Evolutionary conservation across 2,888 invertebrate species (phyloP).

Genomic region (Acanthosoma haemorrhoidale): DNA sequence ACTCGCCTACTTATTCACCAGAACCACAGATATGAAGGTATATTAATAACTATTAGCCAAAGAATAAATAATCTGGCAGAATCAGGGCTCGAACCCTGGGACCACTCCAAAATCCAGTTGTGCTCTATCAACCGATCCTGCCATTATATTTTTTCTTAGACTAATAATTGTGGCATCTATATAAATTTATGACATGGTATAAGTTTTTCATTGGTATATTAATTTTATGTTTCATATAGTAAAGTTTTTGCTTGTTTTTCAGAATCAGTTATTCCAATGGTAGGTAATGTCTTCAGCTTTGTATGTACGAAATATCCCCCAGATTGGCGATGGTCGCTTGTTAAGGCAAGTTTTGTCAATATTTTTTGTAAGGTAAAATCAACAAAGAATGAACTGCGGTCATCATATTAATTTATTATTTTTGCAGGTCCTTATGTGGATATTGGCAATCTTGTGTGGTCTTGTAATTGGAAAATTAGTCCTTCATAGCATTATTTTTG

Average conservation of each 20-base stretch:
- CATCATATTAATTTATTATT: neutral
- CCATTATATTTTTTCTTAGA: too few species aligned
- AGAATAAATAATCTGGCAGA: too few species aligned
- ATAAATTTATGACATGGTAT: neutral
- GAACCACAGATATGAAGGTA: too few species aligned
- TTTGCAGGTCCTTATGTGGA: slow-evolving; percentile 47
- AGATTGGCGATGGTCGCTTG: slow-evolving; percentile 46
- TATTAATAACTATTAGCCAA: too few species aligned
- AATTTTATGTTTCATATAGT: too few species aligned
- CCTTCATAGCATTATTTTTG: slow-evolving; percentile 48
- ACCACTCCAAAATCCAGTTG: too few species aligned
- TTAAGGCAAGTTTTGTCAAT: slow-evolving; percentile 42
- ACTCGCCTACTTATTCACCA: too few species aligned
- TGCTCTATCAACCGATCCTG: too few species aligned
- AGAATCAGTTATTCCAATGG: slow-evolving; percentile 50
- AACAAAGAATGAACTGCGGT: neutral
- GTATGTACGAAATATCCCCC: slow-evolving; percentile 49
- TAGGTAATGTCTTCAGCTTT: slow-evolving; percentile 51
- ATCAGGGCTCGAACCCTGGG: too few species aligned
- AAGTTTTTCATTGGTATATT: too few species aligned
- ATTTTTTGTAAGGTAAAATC: neutral
- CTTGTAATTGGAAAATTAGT: slow-evolving; percentile 49
- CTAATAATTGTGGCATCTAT: too few species aligned
- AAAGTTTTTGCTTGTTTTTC: too few species aligned
- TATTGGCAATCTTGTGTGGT: slow-evolving; percentile 48